Evolutionary conservation across 2,113 vertebrate genomes (phyloP), one percentile per base, ranked within the genome.

Genomic region (Muntiacus reevesi): DNA sequence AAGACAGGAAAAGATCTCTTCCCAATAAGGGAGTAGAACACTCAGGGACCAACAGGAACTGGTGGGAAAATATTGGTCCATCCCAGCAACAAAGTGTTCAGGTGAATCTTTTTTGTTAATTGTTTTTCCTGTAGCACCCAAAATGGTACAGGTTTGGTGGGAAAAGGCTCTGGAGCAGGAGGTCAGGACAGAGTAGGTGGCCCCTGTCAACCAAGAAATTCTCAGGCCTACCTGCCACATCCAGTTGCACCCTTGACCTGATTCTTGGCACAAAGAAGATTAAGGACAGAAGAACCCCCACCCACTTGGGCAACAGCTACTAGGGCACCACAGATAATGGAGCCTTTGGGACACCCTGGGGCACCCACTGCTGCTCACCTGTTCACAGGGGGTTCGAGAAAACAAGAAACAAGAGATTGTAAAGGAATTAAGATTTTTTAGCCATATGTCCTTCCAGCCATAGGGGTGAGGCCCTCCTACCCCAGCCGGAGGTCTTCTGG

Each of bases 291-390:
- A 71, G 67, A 23, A 23, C 9, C 10, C 19, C n/a, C 19, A 71
- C 5, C n/a, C 0, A 0, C 67, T 71, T 40, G n/a, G 19, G 19
- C 67, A 71, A 40, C 0, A 71, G n/a, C n/a, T 40, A 71, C 10
- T 23, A 71, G 2, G 67, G 19, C 19, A 23, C 5, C n/a, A 40
- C 5, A 71, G 9, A 71, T 40, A 40, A 19, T 71, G n/a, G 10
- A 71, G 5, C 19, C n/a, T 71, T 71, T 9, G 6, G n/a, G 5
- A 71, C n/a, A 40, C 19, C 10, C 67, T 71, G 19, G 67, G n/a
- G n/a, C n/a, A 40, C 19, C 67, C n/a, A 40, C n/a, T 40, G n/a
- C n/a, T 23, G 67, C n/a, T 71, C 19, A 40, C 5, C 5, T 71
- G 1, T 71, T 71, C 36, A 2, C 67, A 71, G 5, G n/a, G 19